Evolutionary conservation across 2,888 invertebrate genomes (phyloP).

Genomic region (Embidobia sp.): DNA sequence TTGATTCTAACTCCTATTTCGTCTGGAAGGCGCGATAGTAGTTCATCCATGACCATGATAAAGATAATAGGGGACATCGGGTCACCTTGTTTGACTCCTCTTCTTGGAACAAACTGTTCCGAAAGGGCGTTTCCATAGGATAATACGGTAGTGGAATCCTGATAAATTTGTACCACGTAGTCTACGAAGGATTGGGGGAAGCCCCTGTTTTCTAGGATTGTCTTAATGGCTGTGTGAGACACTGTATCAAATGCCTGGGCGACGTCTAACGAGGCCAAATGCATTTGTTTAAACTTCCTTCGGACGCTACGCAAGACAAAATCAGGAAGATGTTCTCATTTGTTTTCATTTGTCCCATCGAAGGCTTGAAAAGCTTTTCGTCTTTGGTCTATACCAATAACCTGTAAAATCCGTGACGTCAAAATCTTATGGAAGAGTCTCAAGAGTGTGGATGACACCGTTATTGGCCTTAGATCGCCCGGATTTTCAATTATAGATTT

Average conservation of each 20-base stretch:
- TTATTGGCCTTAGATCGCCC: no score
- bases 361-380: no score
- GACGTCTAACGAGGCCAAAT: conserved; percentile 50
- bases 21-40: not conserved
- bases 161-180: conserved; percentile 48
- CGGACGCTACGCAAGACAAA: not conserved
- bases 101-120: not conserved
- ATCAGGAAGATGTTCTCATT: no score
- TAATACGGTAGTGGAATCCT: no score
- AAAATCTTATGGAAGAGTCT: no score
- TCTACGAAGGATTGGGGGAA: conserved; percentile 1
- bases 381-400: no score
- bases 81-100: conserved; percentile 24
- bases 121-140: not conserved
- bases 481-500: no score
- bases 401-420: no score
- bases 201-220: conserved; percentile 15
- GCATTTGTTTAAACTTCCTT: not conserved
- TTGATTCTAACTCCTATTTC: conserved; percentile 40
- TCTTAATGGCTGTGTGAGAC: conserved; percentile 29
- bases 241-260: conserved; percentile 60
- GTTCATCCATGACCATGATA: conserved; percentile 15
- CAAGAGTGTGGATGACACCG: no score
- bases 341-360: no score
- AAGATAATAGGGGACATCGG: conserved; percentile 15